phyloP scores from a whole-genome alignment of 2,113 vertebrate species.

The Pteropus alecto region DNA sequence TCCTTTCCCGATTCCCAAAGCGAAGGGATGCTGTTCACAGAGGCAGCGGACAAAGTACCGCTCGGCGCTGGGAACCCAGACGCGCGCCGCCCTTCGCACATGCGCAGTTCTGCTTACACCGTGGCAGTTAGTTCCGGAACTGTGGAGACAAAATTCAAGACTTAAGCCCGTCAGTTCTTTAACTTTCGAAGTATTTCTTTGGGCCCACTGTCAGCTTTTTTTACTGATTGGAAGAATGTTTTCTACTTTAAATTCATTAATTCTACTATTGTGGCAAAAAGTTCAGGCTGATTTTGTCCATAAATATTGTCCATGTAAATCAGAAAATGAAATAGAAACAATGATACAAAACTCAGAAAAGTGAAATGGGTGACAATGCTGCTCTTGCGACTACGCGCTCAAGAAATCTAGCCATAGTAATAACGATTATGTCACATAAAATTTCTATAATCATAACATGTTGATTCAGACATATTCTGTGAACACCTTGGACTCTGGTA shows the following conservation, averaged over 20 bases:
- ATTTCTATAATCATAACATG: accelerated
- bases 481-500: too few relatives aligned
- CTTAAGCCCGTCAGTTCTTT: not conserved
- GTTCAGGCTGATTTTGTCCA: not conserved
- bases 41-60: accelerated
- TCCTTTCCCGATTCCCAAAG: not conserved
- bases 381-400: accelerated
- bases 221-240: not conserved
- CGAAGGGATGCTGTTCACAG: accelerated
- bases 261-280: not conserved
- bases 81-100: accelerated
- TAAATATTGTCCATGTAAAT: not conserved
- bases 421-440: too few relatives aligned
- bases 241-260: not conserved
- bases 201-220: not conserved
- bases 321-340: not conserved
- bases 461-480: not conserved
- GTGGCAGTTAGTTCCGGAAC: too few relatives aligned
- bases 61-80: accelerated
- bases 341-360: not conserved
- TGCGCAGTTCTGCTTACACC: accelerated
- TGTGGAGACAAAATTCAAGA: not conserved
- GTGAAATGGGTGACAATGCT: too few relatives aligned
- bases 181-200: not conserved
- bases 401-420: not conserved